These are phyloP conservation scores for Ceryle rudis DNA, from an alignment of 2,797 vertebrate species.

Conservation along the genomic window DNA sequence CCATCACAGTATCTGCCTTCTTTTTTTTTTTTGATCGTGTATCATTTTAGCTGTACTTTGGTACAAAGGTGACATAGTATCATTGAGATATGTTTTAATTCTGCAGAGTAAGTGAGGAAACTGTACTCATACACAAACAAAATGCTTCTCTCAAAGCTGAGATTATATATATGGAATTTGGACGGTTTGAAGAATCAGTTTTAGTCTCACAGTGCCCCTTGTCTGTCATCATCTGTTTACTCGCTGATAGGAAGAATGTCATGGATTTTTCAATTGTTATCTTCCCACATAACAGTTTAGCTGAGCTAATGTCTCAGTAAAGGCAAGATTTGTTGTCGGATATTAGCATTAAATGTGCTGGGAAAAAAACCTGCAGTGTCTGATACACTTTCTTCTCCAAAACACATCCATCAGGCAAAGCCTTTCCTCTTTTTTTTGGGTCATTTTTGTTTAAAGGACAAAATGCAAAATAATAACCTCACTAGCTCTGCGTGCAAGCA, in stretches of 20 bases:
- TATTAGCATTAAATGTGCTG: background rate
- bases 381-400: background rate
- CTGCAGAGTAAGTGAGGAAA: background rate
- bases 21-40: background rate
- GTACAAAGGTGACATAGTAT: background rate
- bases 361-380: background rate
- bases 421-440: background rate
- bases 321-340: background rate
- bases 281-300: background rate
- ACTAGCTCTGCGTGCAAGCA: background rate
- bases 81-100: constrained; percentile 7
- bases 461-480: background rate
- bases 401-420: background rate
- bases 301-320: background rate
- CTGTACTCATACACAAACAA: background rate
- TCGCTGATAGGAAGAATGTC: background rate
- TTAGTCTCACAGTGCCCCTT: background rate
- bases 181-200: background rate
- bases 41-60: background rate
- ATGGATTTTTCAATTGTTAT: background rate
- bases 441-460: background rate
- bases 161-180: background rate
- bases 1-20: background rate
- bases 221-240: background rate
- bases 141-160: background rate